phyloP scores from a whole-genome alignment of 2,797 vertebrate genomes.

The Anguilla pacifica region DNA sequence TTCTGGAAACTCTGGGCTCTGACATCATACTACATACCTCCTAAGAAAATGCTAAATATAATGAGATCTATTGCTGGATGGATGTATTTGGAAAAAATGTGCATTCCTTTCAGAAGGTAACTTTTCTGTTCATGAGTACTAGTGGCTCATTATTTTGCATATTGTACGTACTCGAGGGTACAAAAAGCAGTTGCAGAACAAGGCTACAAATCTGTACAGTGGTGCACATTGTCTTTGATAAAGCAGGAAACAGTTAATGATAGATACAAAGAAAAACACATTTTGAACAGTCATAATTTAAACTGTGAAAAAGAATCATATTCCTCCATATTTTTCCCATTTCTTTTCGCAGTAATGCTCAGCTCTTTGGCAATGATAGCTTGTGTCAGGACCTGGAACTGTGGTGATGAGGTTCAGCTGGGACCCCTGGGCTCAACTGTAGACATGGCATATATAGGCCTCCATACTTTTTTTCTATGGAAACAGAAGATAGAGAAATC shows the following conservation, averaged over 20 bases:
- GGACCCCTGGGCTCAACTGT: not conserved
- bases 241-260: not conserved
- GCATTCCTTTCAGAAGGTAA: no score
- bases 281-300: not conserved
- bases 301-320: not conserved
- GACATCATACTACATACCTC: no score
- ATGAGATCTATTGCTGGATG: no score
- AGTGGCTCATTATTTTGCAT: no score
- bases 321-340: not conserved
- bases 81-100: no score
- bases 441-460: not conserved
- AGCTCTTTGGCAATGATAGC: not conserved
- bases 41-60: no score
- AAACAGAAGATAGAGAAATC: not conserved
- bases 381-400: not conserved
- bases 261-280: not conserved
- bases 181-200: not conserved
- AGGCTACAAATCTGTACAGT: not conserved
- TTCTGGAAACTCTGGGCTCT: no score
- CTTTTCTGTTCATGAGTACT: no score
- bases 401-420: not conserved
- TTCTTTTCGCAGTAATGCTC: not conserved
- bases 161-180: not conserved
- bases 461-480: not conserved
- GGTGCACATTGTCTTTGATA: not conserved